Evolutionary conservation across 2,888 invertebrate genomes (phyloP).

Genomic region (Mylabris sibirica): DNA sequence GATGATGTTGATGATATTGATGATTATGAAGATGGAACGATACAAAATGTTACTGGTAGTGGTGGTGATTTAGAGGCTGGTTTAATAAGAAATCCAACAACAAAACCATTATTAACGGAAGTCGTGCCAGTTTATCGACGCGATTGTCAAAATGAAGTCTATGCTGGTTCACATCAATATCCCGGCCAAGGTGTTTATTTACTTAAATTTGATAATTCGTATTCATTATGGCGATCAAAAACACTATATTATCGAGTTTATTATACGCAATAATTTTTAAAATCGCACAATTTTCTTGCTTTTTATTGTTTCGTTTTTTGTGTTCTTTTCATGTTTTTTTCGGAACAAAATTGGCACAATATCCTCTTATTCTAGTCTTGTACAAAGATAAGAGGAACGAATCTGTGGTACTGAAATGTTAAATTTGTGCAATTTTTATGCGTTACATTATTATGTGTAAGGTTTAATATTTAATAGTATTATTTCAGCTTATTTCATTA

Average conservation of each 20-base stretch:
- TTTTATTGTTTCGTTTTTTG: conserved; percentile 2
- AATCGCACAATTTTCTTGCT: conserved; percentile 11
- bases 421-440: conserved; percentile 39
- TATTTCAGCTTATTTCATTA: conserved; percentile 19
- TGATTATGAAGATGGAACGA: conserved; percentile 62
- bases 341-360: background rate
- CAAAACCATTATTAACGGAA: conserved; percentile 75
- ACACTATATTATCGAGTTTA: conserved; percentile 98
- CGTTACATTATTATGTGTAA: background rate
- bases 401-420: background rate
- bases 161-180: conserved; percentile 96
- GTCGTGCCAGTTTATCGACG: conserved; percentile 95
- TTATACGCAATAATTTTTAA: conserved; percentile 75
- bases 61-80: conserved; percentile 71
- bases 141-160: conserved; percentile 96
- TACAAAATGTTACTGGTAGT: too few species aligned
- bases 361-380: conserved; percentile 21
- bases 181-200: conserved; percentile 97
- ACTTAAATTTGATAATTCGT: conserved; percentile 99
- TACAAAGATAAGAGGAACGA: background rate
- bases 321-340: background rate
- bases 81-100: conserved; percentile 47
- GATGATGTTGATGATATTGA: conserved; percentile 74
- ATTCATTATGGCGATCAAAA: conserved; percentile 98
- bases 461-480: conserved; percentile 14